Percentiles rank a stretch among this genome's conserved stretches.
These are phyloP conservation scores for Platysternon megacephalum DNA, from an alignment of 2,113 vertebrate species.

Conservation along the genomic window DNA sequence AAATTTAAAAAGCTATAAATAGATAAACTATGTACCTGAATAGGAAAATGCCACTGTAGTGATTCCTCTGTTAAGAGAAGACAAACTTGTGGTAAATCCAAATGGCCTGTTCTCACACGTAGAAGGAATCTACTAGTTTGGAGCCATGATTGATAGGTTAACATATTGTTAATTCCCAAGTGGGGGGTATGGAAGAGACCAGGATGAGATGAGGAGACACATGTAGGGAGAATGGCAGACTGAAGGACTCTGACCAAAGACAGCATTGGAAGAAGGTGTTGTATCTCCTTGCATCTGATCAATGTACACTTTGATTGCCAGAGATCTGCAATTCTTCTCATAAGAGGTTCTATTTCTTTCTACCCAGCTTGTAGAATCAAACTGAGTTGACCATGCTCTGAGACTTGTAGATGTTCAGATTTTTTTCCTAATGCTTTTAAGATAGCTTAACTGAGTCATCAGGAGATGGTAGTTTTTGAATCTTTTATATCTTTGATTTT, in stretches of 20 bases:
- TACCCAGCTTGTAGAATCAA: not conserved
- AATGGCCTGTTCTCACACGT: not conserved
- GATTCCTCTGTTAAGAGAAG: not conserved
- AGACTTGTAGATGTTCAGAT: not conserved
- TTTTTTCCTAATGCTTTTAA: not conserved
- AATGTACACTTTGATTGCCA: not conserved
- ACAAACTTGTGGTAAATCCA: not conserved
- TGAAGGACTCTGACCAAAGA: not conserved
- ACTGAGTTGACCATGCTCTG: not conserved
- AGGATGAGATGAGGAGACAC: not conserved
- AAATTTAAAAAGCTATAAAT: too few relatives aligned
- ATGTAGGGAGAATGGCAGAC: not conserved
- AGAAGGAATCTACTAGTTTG: not conserved
- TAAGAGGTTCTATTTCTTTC: not conserved
- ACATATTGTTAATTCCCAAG: not conserved
- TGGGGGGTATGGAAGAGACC: not conserved
- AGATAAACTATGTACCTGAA: too few relatives aligned
- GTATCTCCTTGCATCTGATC: not conserved
- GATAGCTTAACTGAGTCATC: not conserved
- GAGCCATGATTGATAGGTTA: not conserved
- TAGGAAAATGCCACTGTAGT: too few relatives aligned
- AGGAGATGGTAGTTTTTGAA: not conserved
- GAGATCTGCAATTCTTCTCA: not conserved
- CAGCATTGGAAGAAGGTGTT: not conserved
- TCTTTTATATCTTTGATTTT: not conserved